These are phyloP conservation scores for Oryzias melastigma DNA, from an alignment of 2,113 vertebrate species.

Conservation along the genomic window DNA sequence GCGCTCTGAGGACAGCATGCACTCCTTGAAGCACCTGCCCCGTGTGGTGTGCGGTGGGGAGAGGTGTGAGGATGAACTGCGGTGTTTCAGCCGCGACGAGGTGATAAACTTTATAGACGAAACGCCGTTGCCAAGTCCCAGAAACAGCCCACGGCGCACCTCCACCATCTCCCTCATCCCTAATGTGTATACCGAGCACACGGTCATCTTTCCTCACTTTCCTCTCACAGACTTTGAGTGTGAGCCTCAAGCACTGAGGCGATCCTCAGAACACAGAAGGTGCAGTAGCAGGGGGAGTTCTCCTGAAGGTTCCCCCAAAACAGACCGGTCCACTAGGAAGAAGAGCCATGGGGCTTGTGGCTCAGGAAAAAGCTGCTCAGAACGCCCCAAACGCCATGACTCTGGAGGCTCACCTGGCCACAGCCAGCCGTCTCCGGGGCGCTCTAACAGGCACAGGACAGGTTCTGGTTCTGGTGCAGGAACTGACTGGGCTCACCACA, in stretches of 20 bases:
- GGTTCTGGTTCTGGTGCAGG: conserved; percentile 47
- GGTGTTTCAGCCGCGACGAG: conserved; percentile 84
- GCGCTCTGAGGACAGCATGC: conserved; percentile 82
- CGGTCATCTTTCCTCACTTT: conserved; percentile 73
- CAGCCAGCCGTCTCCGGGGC: conserved; percentile 43
- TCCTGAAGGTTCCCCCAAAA: conserved; percentile 55
- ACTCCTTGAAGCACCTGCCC: conserved; percentile 75
- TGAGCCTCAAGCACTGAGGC: conserved; percentile 82
- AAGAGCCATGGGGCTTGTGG: conserved; percentile 33
- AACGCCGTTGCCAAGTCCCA: conserved; percentile 79
- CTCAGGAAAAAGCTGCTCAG: conserved; percentile 50
- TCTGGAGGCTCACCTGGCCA: conserved; percentile 46
- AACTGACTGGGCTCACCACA: conserved; percentile 70
- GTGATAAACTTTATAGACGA: conserved; percentile 84
- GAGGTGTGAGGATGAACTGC: conserved; percentile 68
- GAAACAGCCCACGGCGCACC: conserved; percentile 74
- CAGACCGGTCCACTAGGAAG: conserved; percentile 29
- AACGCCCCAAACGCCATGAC: conserved; percentile 20
- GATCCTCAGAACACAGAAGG: conserved; percentile 68
- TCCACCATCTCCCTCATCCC: conserved; percentile 81
- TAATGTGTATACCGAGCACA: conserved; percentile 68
- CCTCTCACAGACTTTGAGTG: conserved; percentile 83
- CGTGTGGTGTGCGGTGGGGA: conserved; percentile 65
- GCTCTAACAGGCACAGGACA: conserved; percentile 59
- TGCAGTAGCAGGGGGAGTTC: conserved; percentile 48